Base-by-base conservation (phyloP, 2,888 invertebrate genomes). In the Plagiodera versicolora region DNA sequence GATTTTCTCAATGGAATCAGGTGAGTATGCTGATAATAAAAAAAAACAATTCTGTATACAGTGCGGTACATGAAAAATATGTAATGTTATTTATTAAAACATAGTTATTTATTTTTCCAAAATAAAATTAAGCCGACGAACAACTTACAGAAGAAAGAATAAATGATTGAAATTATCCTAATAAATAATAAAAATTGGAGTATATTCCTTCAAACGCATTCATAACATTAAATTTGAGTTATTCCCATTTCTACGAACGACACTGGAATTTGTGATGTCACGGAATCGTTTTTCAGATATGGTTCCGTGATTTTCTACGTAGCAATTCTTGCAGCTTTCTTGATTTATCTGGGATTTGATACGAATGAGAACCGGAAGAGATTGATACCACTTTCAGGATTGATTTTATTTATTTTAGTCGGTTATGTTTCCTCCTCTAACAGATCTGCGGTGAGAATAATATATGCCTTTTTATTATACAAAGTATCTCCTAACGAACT, bases 371-470 rank as follows among this genome's bases (percentile, higher is more conserved):
- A 85, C 0, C 79, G 81, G 3, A 78, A 83, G 50, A 82, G 94
- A 64, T 81, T 94, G 49, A 83, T 87, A 54, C 91, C 94, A 0
- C 75, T 91, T 9, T 71, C 85, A 3, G 94, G 93, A 0, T 81
- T 92, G 1, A 66, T 81, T 0, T 77, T 87, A 10, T 83, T 94
- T 35, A 72, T 94, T 17, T 14, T 85, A 0, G 71, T 86, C 18
- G 88, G 89, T n/a, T 87, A 84, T 72, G 39, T 87, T 5, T 86
- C 87, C 71, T 89, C 89, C 2, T 84, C 84, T 55, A 80, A 87
- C 74, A 84, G 85, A 59, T 70, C 80, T 65, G 75, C 82, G 76
- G 84, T 85, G 73, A 77, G 78, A 24, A 5, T 24, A 24, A 24
- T 24, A 24, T 24, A 24, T 24, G n/a, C n/a, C n/a, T n/a, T n/a